Evolutionary conservation across 2,797 vertebrate genomes (phyloP).

Genomic region (Gila robusta): DNA sequence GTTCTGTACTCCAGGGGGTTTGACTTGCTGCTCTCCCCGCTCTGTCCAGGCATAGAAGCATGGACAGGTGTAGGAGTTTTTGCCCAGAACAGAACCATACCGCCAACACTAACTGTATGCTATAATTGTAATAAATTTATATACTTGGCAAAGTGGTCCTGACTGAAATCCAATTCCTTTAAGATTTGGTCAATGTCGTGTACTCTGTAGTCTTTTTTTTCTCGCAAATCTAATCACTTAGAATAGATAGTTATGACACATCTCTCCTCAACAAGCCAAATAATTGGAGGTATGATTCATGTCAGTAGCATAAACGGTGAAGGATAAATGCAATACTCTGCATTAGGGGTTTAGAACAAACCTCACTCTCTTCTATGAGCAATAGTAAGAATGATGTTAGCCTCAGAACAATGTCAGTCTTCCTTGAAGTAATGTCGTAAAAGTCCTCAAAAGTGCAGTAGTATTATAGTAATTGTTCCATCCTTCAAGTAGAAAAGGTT

Average conservation of each 20-base stretch:
- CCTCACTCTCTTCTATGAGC: background rate
- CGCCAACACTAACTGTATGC: too few species aligned
- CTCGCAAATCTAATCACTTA: background rate
- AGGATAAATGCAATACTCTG: background rate
- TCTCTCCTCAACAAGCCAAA: background rate
- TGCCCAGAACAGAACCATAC: too few species aligned
- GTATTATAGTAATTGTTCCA: background rate
- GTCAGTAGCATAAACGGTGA: background rate
- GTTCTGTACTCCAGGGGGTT: too few species aligned
- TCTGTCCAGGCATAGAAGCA: too few species aligned
- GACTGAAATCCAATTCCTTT: background rate
- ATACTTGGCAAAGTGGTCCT: too few species aligned
- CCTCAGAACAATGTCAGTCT: background rate
- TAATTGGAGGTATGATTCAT: conserved; percentile 10
- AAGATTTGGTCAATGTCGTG: background rate
- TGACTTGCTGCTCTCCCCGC: too few species aligned
- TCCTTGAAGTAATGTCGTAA: background rate
- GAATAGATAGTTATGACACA: background rate
- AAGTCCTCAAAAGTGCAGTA: background rate
- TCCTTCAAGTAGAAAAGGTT: conserved; percentile 10
- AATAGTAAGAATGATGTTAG: background rate
- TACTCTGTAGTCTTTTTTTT: background rate
- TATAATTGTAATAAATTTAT: too few species aligned
- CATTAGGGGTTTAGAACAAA: background rate
- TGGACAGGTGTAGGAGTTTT: too few species aligned